These are phyloP conservation scores for Copsychus sechellarum DNA, from an alignment of 2,113 vertebrate genomes.

Conservation along the genomic window DNA sequence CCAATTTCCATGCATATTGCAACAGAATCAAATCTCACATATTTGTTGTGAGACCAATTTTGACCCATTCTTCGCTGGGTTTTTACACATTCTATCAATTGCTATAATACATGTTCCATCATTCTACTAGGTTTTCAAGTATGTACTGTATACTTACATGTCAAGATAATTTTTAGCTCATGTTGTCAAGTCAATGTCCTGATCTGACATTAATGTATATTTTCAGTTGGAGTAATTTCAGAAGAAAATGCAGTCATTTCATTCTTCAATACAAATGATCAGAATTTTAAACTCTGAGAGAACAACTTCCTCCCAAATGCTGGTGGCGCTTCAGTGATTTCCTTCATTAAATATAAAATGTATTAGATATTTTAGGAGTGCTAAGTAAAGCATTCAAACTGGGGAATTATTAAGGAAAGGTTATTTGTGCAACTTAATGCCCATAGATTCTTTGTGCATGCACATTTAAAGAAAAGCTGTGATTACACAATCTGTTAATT, in stretches of 20 bases:
- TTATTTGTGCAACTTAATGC: not conserved
- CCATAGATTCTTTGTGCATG: not conserved
- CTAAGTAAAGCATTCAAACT: not conserved
- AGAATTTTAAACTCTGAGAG: not conserved
- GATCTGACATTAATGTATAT: not conserved
- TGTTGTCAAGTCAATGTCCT: not conserved
- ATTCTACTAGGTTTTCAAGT: not conserved
- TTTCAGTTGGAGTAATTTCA: not conserved
- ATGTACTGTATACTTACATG: not conserved
- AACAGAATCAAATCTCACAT: not conserved
- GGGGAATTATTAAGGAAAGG: not conserved
- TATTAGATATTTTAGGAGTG: not conserved
- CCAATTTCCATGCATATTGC: not conserved
- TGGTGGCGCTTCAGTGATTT: not conserved
- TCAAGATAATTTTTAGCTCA: not conserved
- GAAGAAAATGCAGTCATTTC: not conserved
- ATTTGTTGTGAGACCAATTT: not conserved
- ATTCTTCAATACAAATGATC: not conserved
- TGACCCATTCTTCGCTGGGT: not conserved
- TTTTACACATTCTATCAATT: not conserved
- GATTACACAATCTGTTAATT: not conserved
- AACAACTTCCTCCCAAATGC: not conserved
- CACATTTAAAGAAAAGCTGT: not conserved
- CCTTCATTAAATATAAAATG: not conserved
- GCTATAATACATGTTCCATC: not conserved